Evolutionary conservation across 2,113 vertebrate species (phyloP).

Genomic region (Centropus unirufus): DNA sequence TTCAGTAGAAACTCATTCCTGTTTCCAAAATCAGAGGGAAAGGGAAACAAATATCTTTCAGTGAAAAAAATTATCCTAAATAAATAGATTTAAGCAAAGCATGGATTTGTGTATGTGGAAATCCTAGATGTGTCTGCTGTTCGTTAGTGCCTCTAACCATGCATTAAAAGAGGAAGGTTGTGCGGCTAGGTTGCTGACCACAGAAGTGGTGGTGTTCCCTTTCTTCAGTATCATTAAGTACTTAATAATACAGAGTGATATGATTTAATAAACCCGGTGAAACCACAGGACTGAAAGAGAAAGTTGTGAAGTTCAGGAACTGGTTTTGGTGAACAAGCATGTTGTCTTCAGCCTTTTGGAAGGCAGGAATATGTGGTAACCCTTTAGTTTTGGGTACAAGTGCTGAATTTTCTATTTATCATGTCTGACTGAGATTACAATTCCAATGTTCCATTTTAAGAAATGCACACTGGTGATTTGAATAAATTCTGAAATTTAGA

Average conservation of each 20-base stretch:
- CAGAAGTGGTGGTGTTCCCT: neutral
- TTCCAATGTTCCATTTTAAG: neutral
- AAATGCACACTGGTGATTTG: neutral
- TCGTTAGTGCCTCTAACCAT: neutral
- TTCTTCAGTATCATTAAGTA: neutral
- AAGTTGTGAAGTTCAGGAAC: constrained; percentile 38
- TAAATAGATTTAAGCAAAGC: neutral
- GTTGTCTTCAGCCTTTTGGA: neutral
- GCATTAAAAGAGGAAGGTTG: constrained; percentile 10
- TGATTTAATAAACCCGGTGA: neutral
- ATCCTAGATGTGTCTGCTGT: neutral
- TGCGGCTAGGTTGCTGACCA: neutral
- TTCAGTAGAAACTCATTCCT: neutral
- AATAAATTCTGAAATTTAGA: neutral
- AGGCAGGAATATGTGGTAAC: neutral
- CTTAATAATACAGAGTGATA: neutral
- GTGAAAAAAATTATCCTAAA: neutral
- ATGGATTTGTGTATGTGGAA: accelerated
- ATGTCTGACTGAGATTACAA: neutral
- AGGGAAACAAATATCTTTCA: neutral
- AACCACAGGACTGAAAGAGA: constrained; percentile 42
- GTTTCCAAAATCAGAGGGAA: neutral
- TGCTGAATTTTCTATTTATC: neutral
- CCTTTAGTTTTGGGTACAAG: neutral
- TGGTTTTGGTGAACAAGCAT: constrained; percentile 2